Evolutionary conservation across 2,113 vertebrate genomes (phyloP).

Genomic region (Seriola rivoliana): DNA sequence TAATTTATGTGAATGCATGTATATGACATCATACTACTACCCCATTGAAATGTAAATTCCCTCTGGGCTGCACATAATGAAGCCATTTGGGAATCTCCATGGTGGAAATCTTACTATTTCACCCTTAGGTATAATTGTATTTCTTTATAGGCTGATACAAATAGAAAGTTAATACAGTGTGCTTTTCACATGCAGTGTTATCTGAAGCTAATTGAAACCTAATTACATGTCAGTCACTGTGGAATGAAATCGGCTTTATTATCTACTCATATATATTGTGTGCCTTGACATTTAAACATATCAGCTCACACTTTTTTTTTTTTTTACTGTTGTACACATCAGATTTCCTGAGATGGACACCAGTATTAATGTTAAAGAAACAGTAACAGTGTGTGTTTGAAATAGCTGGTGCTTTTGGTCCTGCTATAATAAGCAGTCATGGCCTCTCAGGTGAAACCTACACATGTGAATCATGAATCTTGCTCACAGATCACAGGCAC

Average conservation of each 20-base stretch:
- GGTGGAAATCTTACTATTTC: slow-evolving; percentile 47
- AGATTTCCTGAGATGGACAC: slow-evolving; percentile 1
- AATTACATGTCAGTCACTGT: slow-evolving; percentile 2
- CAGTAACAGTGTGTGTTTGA: not conserved
- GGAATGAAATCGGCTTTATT: slow-evolving; percentile 14
- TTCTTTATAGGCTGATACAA: slow-evolving; percentile 33
- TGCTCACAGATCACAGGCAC: slow-evolving; percentile 41
- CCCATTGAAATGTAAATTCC: slow-evolving; percentile 67
- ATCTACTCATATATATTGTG: not conserved
- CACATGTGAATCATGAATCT: slow-evolving; percentile 54
- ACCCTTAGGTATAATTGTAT: slow-evolving; percentile 38
- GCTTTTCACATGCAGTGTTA: not conserved
- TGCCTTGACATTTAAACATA: not conserved
- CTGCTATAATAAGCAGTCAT: slow-evolving; percentile 22
- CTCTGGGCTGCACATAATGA: slow-evolving; percentile 56
- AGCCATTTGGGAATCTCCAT: slow-evolving; percentile 62
- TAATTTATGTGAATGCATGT: slow-evolving; percentile 59
- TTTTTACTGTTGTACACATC: not conserved
- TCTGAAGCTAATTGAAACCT: slow-evolving; percentile 1
- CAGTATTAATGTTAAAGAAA: not conserved
- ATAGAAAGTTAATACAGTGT: slow-evolving; percentile 1
- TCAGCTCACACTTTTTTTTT: not conserved
- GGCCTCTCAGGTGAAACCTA: slow-evolving; percentile 30
- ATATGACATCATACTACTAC: slow-evolving; percentile 17
- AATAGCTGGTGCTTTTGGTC: slow-evolving; percentile 11